Conservation (phyloP, 2,797 vertebrate genomes). For the Leucoraja ocellata region DNA sequence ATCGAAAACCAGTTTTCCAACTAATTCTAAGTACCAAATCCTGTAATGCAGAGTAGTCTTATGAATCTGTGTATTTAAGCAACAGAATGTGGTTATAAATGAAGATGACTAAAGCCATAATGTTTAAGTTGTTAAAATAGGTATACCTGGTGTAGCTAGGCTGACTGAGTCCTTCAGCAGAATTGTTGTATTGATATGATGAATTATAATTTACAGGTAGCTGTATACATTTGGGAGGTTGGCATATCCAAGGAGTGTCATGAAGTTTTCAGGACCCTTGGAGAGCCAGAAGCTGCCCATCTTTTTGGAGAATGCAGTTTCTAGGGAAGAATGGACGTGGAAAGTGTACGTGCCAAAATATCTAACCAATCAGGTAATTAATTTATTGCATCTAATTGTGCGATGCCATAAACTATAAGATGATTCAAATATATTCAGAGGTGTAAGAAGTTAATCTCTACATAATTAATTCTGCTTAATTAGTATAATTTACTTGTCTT, state of each 20-base stretch:
- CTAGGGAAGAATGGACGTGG: slow-evolving; percentile 93
- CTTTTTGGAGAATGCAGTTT: slow-evolving; percentile 84
- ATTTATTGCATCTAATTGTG: background rate
- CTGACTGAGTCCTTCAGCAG: slow-evolving; percentile 39
- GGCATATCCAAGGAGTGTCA: slow-evolving; percentile 79
- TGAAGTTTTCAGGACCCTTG: slow-evolving; percentile 88
- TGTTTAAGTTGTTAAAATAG: background rate
- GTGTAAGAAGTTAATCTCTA: background rate
- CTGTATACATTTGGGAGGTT: slow-evolving; percentile 91
- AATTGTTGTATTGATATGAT: slow-evolving; percentile 26
- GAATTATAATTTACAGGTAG: slow-evolving; percentile 68
- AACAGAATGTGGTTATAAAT: background rate
- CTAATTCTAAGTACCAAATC: background rate
- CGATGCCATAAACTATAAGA: too few species aligned
- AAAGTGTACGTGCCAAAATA: slow-evolving; percentile 84
- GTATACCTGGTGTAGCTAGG: background rate
- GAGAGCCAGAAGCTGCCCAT: slow-evolving; percentile 91
- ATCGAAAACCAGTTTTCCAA: background rate
- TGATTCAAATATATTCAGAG: background rate
- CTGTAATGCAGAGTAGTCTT: background rate
- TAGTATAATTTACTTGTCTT: background rate
- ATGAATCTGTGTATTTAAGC: background rate
- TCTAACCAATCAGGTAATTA: slow-evolving; percentile 79
- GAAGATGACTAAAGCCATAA: background rate
- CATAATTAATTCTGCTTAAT: background rate